Evolutionary conservation across 1,140 invertebrate species (phyloP).

Genomic region (Phymorhynchus buccinoides): DNA sequence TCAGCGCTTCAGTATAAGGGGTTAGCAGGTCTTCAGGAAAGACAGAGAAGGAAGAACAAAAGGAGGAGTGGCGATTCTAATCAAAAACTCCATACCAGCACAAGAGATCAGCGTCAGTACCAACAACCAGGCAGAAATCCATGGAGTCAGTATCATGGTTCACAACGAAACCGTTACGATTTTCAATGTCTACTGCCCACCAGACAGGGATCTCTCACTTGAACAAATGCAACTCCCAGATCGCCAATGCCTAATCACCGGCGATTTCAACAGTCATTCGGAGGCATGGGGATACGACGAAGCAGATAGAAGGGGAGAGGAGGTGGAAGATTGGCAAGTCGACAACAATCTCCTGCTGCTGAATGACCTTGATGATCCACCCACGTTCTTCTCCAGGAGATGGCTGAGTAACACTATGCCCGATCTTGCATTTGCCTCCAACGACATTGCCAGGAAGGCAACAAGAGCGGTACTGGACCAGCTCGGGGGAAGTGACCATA

Average conservation of each 20-base stretch:
- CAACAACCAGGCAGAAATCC: not conserved
- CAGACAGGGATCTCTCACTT: constrained; percentile 7
- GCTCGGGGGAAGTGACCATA: constrained; percentile 28
- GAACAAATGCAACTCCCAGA: not conserved
- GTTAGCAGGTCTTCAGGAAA: constrained; percentile 12
- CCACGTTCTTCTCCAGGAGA: constrained; percentile 40
- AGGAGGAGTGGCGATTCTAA: constrained; percentile 16
- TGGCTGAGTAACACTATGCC: constrained; percentile 29
- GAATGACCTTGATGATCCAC: constrained; percentile 26
- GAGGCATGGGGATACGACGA: constrained; percentile 27
- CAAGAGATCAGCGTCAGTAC: constrained; percentile 1
- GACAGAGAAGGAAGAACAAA: constrained; percentile 30
- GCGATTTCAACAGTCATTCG: constrained; percentile 42
- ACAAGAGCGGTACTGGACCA: constrained; percentile 15
- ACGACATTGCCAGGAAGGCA: constrained; percentile 1
- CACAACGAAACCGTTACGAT: not conserved
- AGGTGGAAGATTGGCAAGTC: constrained; percentile 37
- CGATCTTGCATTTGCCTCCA: constrained; percentile 32
- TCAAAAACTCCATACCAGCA: not conserved
- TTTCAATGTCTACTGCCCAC: constrained; percentile 20
- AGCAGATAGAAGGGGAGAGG: constrained; percentile 35
- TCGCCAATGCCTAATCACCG: constrained; percentile 11
- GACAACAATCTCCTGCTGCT: constrained; percentile 26
- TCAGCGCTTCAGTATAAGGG: constrained; percentile 12
- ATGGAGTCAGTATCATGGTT: not conserved